These are phyloP conservation scores for Maconellicoccus hirsutus DNA, from an alignment of 1,140 invertebrate species.

Conservation along the genomic window DNA sequence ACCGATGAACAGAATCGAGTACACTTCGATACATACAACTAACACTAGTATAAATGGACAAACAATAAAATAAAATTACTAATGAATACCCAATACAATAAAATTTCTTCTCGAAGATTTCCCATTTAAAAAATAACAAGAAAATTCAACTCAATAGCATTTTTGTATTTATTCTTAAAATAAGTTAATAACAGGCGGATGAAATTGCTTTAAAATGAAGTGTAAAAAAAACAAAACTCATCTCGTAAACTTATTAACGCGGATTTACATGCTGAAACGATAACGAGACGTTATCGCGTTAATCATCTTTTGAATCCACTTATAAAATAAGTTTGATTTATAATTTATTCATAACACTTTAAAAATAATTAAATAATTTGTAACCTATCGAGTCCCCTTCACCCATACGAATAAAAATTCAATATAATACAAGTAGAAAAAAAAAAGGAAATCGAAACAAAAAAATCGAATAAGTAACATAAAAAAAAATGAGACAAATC, in stretches of 20 bases:
- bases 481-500: slow-evolving; percentile 6
- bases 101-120: too few species aligned
- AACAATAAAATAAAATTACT: too few species aligned
- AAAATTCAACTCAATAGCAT: too few species aligned
- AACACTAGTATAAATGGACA: too few species aligned
- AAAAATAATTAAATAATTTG: neutral
- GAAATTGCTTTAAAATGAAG: neutral
- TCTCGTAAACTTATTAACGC: too few species aligned
- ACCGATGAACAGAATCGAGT: too few species aligned
- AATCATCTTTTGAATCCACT: neutral
- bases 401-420: neutral
- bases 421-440: neutral
- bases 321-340: neutral
- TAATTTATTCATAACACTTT: neutral
- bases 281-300: neutral
- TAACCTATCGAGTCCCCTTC: neutral
- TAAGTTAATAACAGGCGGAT: neutral
- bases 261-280: neutral
- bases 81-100: too few species aligned
- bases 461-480: neutral
- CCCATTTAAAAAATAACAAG: too few species aligned
- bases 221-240: neutral
- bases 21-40: too few species aligned
- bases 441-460: neutral
- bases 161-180: neutral